Percentiles rank a stretch among this genome's conserved stretches.
phyloP scores from a whole-genome alignment of 1,140 invertebrate species.

The Zaprionus gabonicus region DNA sequence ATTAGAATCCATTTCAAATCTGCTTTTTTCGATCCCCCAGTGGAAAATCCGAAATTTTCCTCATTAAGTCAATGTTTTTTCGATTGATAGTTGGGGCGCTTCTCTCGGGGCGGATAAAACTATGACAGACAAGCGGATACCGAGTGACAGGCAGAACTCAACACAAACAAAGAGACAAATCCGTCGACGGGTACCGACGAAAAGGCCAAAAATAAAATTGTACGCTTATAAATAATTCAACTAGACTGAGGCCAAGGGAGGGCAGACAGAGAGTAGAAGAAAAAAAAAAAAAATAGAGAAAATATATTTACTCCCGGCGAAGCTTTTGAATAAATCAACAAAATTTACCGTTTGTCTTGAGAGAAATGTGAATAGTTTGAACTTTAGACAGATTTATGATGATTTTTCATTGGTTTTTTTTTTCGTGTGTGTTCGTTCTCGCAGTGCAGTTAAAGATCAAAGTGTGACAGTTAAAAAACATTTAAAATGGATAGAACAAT shows the following conservation, averaged over 20 bases:
- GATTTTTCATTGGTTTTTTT: conserved; percentile 46
- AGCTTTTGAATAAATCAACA: conserved; percentile 47
- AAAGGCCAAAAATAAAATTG: conserved; percentile 79
- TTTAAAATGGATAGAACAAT: conserved; percentile 91
- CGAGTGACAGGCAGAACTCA: conserved; percentile 68
- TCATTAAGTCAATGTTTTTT: conserved; percentile 30
- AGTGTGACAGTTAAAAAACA: conserved; percentile 17
- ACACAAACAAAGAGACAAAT: conserved; percentile 75
- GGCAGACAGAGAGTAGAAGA: conserved; percentile 6
- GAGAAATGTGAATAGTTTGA: conserved; percentile 10
- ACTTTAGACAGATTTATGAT: conserved; percentile 36
- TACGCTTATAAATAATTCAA: conserved; percentile 76
- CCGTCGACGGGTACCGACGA: conserved; percentile 58
- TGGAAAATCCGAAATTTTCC: background rate
- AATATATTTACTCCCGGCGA: conserved; percentile 3
- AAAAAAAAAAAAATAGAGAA: background rate
- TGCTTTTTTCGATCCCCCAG: background rate
- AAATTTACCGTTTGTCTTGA: conserved; percentile 17
- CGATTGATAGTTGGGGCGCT: background rate
- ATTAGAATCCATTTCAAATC: conserved; percentile 18
- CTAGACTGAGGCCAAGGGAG: conserved; percentile 34
- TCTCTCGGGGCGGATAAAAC: conserved; percentile 31
- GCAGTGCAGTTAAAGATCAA: conserved; percentile 27
- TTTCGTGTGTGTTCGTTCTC: background rate
- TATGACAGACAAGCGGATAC: conserved; percentile 54